phyloP scores from a whole-genome alignment of 2,113 vertebrate species.

The Chaetorhynchus papuensis region DNA sequence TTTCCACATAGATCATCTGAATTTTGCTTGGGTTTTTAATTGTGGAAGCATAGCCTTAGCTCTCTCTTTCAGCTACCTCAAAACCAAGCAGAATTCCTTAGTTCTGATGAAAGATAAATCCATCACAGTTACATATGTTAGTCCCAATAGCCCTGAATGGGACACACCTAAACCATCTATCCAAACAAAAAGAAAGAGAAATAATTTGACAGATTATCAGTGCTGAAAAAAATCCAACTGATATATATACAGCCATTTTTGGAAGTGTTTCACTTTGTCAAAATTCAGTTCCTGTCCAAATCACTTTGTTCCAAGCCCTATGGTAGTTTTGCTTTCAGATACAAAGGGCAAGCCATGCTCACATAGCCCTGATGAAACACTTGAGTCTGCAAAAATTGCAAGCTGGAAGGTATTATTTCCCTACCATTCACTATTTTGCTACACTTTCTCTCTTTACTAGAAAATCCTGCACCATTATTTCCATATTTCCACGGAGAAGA shows the following conservation, averaged over 20 bases:
- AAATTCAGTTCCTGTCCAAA: neutral
- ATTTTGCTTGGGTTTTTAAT: neutral
- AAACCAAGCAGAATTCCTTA: neutral
- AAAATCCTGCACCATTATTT: neutral
- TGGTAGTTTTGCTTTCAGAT: neutral
- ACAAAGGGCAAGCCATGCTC: neutral
- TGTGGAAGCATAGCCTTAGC: neutral
- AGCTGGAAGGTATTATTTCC: neutral
- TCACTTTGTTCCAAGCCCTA: neutral
- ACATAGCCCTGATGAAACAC: neutral
- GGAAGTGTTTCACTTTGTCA: neutral
- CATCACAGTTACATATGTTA: neutral
- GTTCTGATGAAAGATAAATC: neutral
- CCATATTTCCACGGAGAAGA: neutral
- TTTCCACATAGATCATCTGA: neutral
- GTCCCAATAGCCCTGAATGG: neutral
- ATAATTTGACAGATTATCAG: neutral
- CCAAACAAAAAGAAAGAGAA: neutral
- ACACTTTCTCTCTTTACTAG: neutral
- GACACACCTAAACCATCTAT: neutral
- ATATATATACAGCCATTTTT: neutral
- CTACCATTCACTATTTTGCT: neutral
- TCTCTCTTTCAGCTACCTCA: neutral
- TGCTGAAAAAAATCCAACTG: neutral
- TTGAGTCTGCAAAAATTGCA: neutral